phyloP scores from a whole-genome alignment of 2,888 invertebrate species.

The Plagodis pulveraria region DNA sequence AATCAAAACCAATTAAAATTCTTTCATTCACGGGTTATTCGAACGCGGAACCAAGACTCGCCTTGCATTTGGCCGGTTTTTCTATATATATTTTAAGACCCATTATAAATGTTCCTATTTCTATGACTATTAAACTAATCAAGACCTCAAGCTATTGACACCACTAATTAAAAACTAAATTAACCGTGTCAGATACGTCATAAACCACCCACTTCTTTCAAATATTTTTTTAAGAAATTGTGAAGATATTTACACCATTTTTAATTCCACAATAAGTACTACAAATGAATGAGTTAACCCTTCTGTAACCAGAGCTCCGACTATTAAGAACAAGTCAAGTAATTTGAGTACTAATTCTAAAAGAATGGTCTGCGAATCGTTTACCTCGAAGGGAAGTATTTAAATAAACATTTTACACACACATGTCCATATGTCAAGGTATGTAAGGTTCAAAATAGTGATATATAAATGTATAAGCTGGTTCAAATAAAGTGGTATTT shows the following conservation, averaged over 20 bases:
- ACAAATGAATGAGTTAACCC: conserved; percentile 36
- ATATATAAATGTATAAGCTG: background rate
- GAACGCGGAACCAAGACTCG: no score
- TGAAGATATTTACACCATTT: conserved; percentile 40
- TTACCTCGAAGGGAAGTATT: background rate
- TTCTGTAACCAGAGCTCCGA: conserved; percentile 35
- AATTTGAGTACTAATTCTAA: conserved; percentile 45
- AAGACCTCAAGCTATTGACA: conserved; percentile 20
- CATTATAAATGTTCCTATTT: background rate
- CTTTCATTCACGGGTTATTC: no score
- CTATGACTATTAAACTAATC: conserved; percentile 2
- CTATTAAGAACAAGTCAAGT: conserved; percentile 43
- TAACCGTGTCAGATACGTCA: conserved; percentile 12
- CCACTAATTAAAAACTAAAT: conserved; percentile 32
- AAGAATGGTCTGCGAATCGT: conserved; percentile 30
- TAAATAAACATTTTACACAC: background rate
- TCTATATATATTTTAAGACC: no score
- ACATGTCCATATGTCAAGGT: background rate
- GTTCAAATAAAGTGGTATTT: conserved; percentile 18
- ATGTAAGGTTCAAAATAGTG: conserved; percentile 19
- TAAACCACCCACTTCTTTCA: conserved; percentile 26
- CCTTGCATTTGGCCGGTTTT: no score
- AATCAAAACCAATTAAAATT: no score
- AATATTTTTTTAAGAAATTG: conserved; percentile 9
- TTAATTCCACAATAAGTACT: conserved; percentile 35